phyloP scores from a whole-genome alignment of 1,140 invertebrate genomes.

The Tyrophagus putrescentiae region DNA sequence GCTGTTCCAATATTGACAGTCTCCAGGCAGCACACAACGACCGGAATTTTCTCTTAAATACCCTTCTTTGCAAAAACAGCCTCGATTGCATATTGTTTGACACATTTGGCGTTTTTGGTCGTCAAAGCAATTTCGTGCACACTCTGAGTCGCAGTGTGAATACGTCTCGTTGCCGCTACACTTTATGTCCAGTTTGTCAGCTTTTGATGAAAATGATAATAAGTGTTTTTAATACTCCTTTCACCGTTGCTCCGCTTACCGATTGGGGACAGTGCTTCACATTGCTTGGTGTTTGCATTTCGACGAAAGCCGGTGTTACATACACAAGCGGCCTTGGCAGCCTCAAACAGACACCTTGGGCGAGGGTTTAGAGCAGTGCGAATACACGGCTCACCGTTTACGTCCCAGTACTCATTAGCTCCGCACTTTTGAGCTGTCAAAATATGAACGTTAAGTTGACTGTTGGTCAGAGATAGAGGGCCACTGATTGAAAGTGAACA shows the following conservation, averaged over 20 bases:
- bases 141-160: constrained; percentile 13
- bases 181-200: not conserved
- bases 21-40: constrained; percentile 17
- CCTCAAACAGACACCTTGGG: constrained; percentile 16
- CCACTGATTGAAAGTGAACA: constrained; percentile 1
- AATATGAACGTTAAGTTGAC: not conserved
- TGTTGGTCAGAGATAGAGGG: not conserved
- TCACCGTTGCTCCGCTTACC: not conserved
- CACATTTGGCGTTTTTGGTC: constrained; percentile 10
- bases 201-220: too few species aligned
- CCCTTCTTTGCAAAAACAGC: constrained; percentile 23
- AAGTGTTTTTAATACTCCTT: not conserved
- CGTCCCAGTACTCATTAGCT: constrained; percentile 17
- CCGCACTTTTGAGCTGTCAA: constrained; percentile 16
- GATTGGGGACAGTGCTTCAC: not conserved
- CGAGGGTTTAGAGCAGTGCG: not conserved
- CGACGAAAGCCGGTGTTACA: constrained; percentile 15
- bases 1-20: too few species aligned
- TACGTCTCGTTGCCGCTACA: constrained; percentile 14
- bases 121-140: constrained; percentile 14
- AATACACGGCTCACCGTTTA: constrained; percentile 13
- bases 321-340: not conserved
- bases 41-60: not conserved
- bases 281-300: constrained; percentile 2
- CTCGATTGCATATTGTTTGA: constrained; percentile 17